Evolutionary conservation across 2,888 invertebrate genomes (phyloP).

Genomic region (Cheilosia impressa): DNA sequence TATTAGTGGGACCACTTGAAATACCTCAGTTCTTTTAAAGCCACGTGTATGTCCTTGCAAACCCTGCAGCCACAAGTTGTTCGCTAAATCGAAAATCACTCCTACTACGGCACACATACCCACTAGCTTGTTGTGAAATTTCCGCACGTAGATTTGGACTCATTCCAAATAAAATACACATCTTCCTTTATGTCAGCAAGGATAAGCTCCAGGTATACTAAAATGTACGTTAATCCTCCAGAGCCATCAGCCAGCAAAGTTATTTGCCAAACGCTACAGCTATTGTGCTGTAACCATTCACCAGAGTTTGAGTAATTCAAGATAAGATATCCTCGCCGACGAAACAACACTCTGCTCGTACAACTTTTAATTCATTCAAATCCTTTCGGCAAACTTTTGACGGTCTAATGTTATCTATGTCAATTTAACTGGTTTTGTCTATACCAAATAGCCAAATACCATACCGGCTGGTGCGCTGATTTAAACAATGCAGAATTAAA

Average conservation of each 20-base stretch:
- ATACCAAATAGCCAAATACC: conserved; percentile 40
- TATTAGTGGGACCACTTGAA: too few species aligned
- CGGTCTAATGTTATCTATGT: conserved; percentile 60
- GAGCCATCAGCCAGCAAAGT: conserved; percentile 7
- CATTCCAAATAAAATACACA: background rate
- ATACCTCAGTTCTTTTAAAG: too few species aligned
- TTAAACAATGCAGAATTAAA: conserved; percentile 67
- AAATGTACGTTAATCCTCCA: conserved; percentile 16
- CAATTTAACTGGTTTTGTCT: conserved; percentile 46
- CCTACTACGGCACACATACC: background rate
- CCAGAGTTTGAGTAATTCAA: conserved; percentile 15
- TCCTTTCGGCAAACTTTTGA: conserved; percentile 35
- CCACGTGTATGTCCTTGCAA: too few species aligned
- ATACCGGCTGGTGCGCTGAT: conserved; percentile 23
- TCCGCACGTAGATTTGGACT: conserved; percentile 1
- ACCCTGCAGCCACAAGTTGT: background rate
- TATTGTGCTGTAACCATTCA: conserved; percentile 5
- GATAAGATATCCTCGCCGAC: conserved; percentile 49
- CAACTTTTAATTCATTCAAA: conserved; percentile 43
- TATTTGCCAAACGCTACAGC: conserved; percentile 16
- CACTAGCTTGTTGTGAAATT: background rate
- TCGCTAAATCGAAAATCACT: background rate
- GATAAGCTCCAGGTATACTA: background rate
- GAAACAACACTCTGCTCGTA: conserved; percentile 22
- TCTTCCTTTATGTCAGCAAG: background rate